Evolutionary conservation across 2,113 vertebrate species (phyloP).

Genomic region (Rousettus leschenaultii): DNA sequence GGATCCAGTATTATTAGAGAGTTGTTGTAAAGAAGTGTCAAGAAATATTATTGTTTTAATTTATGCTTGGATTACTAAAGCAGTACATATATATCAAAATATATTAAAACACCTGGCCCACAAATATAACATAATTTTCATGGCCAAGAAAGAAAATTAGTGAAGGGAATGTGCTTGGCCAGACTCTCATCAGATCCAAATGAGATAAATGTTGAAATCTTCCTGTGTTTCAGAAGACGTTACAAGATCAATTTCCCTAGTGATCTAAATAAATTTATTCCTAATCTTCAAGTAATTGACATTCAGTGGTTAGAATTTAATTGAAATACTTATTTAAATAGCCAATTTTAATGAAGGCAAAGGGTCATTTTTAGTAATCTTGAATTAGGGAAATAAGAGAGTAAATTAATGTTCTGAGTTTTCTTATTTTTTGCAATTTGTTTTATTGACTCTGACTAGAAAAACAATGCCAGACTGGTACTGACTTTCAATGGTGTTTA

Average conservation of each 20-base stretch:
- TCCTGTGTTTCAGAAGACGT: slow-evolving; percentile 12
- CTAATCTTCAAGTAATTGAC: slow-evolving; percentile 62
- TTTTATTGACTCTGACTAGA: slow-evolving; percentile 9
- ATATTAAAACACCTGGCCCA: not conserved
- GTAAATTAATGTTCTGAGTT: slow-evolving; percentile 53
- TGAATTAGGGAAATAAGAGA: slow-evolving; percentile 58
- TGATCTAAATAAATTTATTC: slow-evolving; percentile 57
- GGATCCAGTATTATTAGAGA: not conserved
- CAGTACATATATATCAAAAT: not conserved
- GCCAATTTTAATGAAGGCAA: slow-evolving; percentile 68
- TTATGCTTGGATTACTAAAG: not conserved
- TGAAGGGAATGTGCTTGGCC: not conserved
- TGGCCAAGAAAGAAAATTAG: not conserved
- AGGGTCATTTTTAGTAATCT: slow-evolving; percentile 70
- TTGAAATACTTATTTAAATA: slow-evolving; percentile 71
- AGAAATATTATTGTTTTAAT: slow-evolving; percentile 47
- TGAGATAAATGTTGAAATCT: slow-evolving; percentile 57
- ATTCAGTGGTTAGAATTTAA: slow-evolving; percentile 65
- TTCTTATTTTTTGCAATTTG: slow-evolving; percentile 59
- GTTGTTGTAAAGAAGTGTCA: not conserved
- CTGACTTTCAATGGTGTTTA: not conserved
- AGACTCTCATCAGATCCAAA: slow-evolving; percentile 51
- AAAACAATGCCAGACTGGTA: not conserved
- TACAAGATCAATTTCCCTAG: slow-evolving; percentile 42
- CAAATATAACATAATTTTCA: slow-evolving; percentile 42